A percentile compares a stretch with the other conserved stretches of the same genome.
Evolutionary conservation across 1,140 invertebrate genomes (phyloP).

Genomic region (Argopecten irradians): DNA sequence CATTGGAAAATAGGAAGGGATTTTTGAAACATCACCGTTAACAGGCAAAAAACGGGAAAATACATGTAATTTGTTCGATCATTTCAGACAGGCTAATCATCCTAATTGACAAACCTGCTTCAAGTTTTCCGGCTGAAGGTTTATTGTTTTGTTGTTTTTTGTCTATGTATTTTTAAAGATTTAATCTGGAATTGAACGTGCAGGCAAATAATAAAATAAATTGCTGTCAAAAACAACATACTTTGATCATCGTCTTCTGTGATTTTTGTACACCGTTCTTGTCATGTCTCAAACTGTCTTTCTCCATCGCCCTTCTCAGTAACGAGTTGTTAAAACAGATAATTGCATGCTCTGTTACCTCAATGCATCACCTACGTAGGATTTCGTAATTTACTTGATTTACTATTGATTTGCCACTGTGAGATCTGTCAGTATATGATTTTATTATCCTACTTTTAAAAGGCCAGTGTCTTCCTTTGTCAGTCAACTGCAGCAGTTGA

Average conservation of each 20-base stretch:
- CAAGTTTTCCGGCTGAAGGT: too few relatives aligned
- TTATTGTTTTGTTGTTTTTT: too few relatives aligned
- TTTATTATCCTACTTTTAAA: background rate
- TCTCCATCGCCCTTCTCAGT: background rate
- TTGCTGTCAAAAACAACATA: background rate
- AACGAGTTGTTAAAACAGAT: background rate
- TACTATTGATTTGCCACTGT: background rate
- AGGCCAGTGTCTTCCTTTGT: background rate
- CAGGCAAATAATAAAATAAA: background rate
- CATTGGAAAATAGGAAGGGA: too few relatives aligned
- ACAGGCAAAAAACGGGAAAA: too few relatives aligned
- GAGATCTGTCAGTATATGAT: background rate
- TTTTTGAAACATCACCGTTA: too few relatives aligned
- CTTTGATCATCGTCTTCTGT: background rate
- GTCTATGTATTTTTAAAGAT: too few relatives aligned
- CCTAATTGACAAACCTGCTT: too few relatives aligned
- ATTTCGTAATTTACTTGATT: background rate
- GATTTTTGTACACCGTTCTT: background rate
- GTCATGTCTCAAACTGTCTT: background rate
- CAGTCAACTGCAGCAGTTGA: background rate
- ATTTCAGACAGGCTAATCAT: too few relatives aligned
- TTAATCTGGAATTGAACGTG: background rate
- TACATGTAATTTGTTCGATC: too few relatives aligned
- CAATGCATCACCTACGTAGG: background rate
- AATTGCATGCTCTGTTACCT: background rate